Conservation (phyloP, 2,888 invertebrate genomes). For the Meteorus cinctellus region DNA sequence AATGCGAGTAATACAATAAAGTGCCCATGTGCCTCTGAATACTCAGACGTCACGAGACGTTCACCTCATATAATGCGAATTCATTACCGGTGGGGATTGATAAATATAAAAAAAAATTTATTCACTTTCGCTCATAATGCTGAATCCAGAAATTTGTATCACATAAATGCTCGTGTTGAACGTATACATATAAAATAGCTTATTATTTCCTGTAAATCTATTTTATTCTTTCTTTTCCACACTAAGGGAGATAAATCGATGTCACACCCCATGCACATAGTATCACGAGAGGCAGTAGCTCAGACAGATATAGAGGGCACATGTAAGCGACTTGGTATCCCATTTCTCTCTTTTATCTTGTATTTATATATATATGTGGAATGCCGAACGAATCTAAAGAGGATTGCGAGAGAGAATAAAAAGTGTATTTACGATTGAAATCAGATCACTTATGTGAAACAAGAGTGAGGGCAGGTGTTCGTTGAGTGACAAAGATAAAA, state of each 20-base stretch:
- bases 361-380: background rate
- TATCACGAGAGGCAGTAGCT: background rate
- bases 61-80: too few relatives aligned
- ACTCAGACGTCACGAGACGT: too few relatives aligned
- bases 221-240: background rate
- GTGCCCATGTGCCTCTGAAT: too few relatives aligned
- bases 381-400: background rate
- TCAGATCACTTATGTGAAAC: background rate
- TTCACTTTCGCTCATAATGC: too few relatives aligned
- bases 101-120: too few relatives aligned
- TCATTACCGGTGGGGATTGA: too few relatives aligned
- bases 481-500: background rate
- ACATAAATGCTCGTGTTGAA: background rate
- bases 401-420: conserved; percentile 2
- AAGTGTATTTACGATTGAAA: background rate
- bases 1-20: too few relatives aligned
- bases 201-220: background rate
- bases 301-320: conserved; percentile 1
- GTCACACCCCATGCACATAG: background rate
- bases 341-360: conserved; percentile 4
- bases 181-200: too few relatives aligned
- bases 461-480: background rate
- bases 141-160: background rate
- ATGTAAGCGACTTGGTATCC: conserved; percentile 2
- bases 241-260: background rate